Evolutionary conservation across 2,797 vertebrate genomes (phyloP).

Genomic region (Adrianichthys oophorus): DNA sequence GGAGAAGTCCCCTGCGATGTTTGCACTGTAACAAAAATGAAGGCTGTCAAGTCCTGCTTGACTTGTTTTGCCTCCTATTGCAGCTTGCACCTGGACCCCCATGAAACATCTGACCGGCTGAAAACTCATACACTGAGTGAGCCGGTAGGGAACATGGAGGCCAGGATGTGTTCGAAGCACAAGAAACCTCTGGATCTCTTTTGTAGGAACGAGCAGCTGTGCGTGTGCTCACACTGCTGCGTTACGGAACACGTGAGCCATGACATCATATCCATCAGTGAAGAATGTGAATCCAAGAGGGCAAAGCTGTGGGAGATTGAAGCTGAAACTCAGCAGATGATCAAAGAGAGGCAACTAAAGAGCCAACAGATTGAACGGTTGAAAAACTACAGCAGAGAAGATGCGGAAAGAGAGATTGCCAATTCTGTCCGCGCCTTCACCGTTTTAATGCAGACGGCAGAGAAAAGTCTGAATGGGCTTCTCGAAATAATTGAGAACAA

Average conservation of each 20-base stretch:
- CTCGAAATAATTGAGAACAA: not conserved
- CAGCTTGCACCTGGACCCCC: conserved; percentile 2
- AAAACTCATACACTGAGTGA: conserved; percentile 2
- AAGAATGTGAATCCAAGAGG: not conserved
- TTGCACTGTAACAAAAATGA: not conserved
- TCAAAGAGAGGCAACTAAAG: not conserved
- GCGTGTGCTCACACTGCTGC: not conserved
- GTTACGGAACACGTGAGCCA: not conserved
- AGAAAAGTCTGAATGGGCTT: not conserved
- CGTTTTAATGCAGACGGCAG: not conserved
- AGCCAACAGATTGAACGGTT: not conserved
- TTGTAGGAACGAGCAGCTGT: not conserved
- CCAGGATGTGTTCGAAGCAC: not conserved
- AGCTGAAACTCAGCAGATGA: conserved; percentile 1
- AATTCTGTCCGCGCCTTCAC: not conserved
- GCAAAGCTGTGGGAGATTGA: not conserved
- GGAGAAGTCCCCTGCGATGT: not conserved
- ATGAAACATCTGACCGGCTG: not conserved
- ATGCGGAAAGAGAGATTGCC: conserved; percentile 1
- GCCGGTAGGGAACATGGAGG: conserved; percentile 5
- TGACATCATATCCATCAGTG: not conserved
- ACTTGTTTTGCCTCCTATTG: not conserved
- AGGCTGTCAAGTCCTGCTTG: not conserved
- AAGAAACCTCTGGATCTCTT: not conserved
- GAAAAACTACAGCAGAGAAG: not conserved